Evolutionary conservation across 2,797 vertebrate species (phyloP).

Genomic region (Enteromius fasciolatus): DNA sequence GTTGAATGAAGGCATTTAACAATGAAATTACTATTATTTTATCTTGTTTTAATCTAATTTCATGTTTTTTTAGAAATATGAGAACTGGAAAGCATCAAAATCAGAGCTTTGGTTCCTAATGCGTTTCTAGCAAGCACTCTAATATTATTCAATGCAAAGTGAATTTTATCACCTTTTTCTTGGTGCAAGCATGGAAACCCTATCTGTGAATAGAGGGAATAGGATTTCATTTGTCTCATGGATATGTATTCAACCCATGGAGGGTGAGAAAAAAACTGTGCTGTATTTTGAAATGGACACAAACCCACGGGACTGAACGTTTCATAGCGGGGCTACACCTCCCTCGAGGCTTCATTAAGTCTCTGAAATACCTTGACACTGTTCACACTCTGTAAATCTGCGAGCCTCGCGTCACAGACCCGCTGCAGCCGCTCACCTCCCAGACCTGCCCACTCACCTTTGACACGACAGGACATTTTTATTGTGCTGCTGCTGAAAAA

Average conservation of each 20-base stretch:
- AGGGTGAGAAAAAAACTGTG: conserved; percentile 82
- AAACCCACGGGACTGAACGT: conserved; percentile 83
- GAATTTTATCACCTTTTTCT: not conserved
- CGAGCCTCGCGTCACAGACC: conserved; percentile 84
- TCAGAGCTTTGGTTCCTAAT: conserved; percentile 72
- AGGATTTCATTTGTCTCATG: conserved; percentile 75
- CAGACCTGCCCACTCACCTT: conserved; percentile 58
- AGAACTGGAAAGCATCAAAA: conserved; percentile 81
- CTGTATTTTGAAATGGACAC: conserved; percentile 87
- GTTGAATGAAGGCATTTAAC: conserved; percentile 57
- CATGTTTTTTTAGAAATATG: not conserved
- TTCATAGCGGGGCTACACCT: conserved; percentile 81
- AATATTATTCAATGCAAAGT: conserved; percentile 38
- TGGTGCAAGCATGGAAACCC: not conserved
- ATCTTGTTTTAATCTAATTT: not conserved
- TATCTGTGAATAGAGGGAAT: conserved; percentile 63
- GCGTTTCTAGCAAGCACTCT: conserved; percentile 41
- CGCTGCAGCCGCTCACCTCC: conserved; percentile 74
- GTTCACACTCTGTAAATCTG: conserved; percentile 93
- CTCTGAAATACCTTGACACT: conserved; percentile 89
- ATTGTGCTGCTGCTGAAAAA: conserved; percentile 41
- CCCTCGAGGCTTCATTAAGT: conserved; percentile 91
- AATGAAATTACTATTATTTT: not conserved
- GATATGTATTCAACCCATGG: conserved; percentile 87
- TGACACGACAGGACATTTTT: conserved; percentile 54